Evolutionary conservation across 2,888 invertebrate genomes (phyloP), one percentile per base, ranked within the genome.

Genomic region (Pseudococcus viburni): DNA sequence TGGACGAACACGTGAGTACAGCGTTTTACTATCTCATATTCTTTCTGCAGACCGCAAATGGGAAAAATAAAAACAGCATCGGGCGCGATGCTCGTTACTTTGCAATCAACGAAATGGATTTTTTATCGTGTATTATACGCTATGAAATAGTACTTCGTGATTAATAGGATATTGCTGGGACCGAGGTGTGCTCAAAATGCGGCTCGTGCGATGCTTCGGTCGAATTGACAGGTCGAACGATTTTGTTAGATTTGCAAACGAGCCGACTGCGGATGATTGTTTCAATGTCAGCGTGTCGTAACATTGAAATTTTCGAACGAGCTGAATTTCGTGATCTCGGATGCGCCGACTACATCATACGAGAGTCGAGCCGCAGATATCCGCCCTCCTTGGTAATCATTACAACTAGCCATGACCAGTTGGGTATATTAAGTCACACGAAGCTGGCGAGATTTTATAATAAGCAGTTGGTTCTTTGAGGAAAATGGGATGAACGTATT

Each of bases 1-100:
- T 99, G 91, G 99, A 99, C 93, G 98, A 99, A 93, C 98, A 98
- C 93, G 98, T 98, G 93, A 97, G 97, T 96, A 91, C 51, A 33
- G n/a, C n/a, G n/a, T n/a, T 51, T 4, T 51, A 15, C 51, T 51
- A 51, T 51, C 17, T 22, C 15, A 48, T 48, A 11, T 48, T 84
- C 26, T 33, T 33, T 33, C 26, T 2, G 26, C 22, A 8, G 64
- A 64, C 51, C 26, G 26, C 22, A 64, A 19, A 64, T 64, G 64
- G 64, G 19, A 22, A 22, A 64, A 22, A 19, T 6, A 22, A 22
- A 64, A 22, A 51, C 15, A 51, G 15, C 51, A 12, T 51, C 51
- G 51, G 51, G 51, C 51, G 9, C 51, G 51, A 51, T 51, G 15
- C 51, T 51, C 51, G 51, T 51, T 51, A 51, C 51, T 15, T 51